phyloP scores from a whole-genome alignment of 2,797 vertebrate species.

The Urosaurus nigricauda region DNA sequence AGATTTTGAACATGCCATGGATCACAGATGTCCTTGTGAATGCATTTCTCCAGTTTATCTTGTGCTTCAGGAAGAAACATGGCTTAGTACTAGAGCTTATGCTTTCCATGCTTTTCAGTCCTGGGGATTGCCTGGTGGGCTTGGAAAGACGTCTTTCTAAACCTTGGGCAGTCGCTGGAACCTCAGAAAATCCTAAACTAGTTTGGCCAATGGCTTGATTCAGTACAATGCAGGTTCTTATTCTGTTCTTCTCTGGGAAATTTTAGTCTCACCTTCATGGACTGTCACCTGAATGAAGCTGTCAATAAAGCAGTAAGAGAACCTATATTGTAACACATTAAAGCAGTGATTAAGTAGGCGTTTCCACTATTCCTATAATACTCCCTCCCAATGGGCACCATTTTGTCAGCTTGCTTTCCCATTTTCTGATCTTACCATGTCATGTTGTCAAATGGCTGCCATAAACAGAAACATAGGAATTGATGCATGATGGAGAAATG shows the following conservation, averaged over 20 bases:
- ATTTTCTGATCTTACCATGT: not conserved
- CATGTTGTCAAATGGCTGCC: not conserved
- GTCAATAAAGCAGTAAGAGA: not conserved
- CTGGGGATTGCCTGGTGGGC: not conserved
- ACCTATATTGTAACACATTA: not conserved
- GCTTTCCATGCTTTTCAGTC: not conserved
- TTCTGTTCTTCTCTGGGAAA: not conserved
- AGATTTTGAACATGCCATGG: not conserved
- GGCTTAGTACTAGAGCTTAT: not conserved
- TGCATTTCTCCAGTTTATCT: not conserved
- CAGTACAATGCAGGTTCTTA: not conserved
- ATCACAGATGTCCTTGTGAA: not conserved
- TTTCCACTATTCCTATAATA: not conserved
- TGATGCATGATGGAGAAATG: not conserved
- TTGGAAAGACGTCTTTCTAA: not conserved
- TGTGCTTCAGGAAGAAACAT: not conserved
- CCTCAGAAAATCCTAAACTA: not conserved
- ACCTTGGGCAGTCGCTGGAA: not conserved
- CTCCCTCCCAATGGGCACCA: not conserved
- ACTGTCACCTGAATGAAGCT: not conserved
- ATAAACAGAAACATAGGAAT: not conserved
- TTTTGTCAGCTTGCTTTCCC: not conserved
- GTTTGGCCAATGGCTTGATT: not conserved
- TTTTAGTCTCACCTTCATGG: not conserved
- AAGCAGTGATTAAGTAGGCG: not conserved